Percentiles rank a stretch among this genome's conserved stretches.
These are phyloP conservation scores for Lamprologus sp. DNA, from an alignment of 2,113 vertebrate genomes.

Conservation along the genomic window DNA sequence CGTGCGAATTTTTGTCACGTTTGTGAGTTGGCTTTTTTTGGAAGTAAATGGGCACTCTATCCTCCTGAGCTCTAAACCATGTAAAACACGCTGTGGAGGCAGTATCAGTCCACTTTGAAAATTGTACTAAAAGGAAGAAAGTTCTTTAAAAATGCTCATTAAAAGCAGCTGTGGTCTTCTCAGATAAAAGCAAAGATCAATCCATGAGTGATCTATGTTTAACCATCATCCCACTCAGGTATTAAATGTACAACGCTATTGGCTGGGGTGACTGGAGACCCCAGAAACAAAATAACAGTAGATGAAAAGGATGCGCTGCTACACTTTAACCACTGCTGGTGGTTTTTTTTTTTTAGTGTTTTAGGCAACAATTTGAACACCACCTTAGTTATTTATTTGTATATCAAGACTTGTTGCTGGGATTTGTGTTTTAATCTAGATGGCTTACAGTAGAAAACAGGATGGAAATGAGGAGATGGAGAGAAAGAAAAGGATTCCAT, in stretches of 20 bases:
- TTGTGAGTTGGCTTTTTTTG: background rate
- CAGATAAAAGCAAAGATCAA: background rate
- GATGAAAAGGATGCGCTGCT: background rate
- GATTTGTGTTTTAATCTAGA: background rate
- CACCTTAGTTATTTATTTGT: background rate
- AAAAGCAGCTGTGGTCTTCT: background rate
- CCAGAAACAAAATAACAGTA: background rate
- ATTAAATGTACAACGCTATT: background rate
- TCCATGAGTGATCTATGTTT: background rate
- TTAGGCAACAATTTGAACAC: background rate
- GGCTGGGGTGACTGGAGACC: background rate
- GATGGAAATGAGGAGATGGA: background rate
- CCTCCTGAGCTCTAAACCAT: background rate
- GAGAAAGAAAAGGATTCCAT: background rate
- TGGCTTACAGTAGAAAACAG: background rate
- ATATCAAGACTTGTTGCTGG: background rate
- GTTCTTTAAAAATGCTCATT: background rate
- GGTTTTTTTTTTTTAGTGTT: rapidly evolving
- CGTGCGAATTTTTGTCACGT: background rate
- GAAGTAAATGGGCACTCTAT: background rate
- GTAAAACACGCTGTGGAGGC: background rate
- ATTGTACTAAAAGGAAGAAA: background rate
- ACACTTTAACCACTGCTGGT: background rate
- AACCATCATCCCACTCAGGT: background rate
- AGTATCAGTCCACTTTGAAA: background rate